Conservation (phyloP, 35 echinoderm and acorn worm species). For the Ophioderma brevispina region DNA sequence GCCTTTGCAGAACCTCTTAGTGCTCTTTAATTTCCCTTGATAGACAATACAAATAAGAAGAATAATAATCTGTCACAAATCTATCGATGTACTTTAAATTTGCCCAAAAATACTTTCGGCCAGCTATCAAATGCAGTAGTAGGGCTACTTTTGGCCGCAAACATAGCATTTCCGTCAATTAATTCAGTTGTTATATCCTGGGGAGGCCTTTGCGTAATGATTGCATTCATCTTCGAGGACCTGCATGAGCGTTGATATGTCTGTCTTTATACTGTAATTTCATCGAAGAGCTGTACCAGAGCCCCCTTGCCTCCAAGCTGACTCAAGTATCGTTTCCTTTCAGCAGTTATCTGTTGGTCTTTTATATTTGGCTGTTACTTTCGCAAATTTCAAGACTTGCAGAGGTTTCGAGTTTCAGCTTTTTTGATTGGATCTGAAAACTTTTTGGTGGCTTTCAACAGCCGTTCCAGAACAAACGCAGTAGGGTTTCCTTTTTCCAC, state of each 20-base stretch:
- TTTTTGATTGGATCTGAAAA: slow-evolving; percentile 1
- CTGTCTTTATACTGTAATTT: neutral
- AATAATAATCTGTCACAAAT: no score
- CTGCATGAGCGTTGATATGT: neutral
- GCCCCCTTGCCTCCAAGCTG: no score
- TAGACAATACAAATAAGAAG: no score
- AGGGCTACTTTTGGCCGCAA: no score
- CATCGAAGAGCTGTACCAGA: slow-evolving; percentile 12
- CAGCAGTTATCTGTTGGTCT: neutral
- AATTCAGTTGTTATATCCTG: neutral
- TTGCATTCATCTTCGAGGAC: neutral
- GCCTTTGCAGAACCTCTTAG: neutral
- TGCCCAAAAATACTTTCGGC: neutral
- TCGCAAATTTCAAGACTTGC: neutral
- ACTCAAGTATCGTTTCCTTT: neutral
- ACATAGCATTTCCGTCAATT: neutral
- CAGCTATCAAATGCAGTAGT: neutral
- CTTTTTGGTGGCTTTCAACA: neutral
- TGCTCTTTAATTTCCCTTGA: no score
- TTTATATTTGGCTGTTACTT: neutral
- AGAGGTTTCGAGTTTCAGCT: neutral
- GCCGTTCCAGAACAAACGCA: neutral
- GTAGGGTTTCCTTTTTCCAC: no score
- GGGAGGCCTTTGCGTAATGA: neutral
- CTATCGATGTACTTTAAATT: no score